Evolutionary conservation across 2,888 invertebrate species (phyloP).

Genomic region (Mythimna ferrago): DNA sequence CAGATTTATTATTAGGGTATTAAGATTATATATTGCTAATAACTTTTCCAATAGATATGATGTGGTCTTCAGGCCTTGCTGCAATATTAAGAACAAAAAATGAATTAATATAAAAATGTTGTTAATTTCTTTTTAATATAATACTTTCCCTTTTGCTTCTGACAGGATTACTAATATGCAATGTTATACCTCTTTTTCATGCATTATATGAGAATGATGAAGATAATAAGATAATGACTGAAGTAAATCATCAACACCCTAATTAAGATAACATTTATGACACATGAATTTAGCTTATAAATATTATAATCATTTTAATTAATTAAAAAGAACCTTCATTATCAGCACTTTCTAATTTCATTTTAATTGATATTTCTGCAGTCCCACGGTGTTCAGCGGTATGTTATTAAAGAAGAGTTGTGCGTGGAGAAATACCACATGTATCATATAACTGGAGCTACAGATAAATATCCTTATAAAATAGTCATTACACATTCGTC

Average conservation of each 20-base stretch:
- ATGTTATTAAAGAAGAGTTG: background rate
- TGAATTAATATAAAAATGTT: background rate
- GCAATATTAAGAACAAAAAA: slow-evolving; percentile 61
- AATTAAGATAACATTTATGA: slow-evolving; percentile 15
- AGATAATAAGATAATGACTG: slow-evolving; percentile 4
- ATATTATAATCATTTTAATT: background rate
- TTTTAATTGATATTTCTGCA: background rate
- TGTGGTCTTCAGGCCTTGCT: slow-evolving; percentile 91
- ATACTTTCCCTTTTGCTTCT: background rate
- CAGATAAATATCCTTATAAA: slow-evolving; percentile 12
- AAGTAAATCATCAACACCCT: background rate
- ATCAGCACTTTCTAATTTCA: slow-evolving; percentile 12
- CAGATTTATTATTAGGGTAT: slow-evolving; percentile 97
- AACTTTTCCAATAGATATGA: slow-evolving; percentile 96
- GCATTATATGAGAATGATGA: background rate
- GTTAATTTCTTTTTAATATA: background rate
- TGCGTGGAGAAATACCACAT: background rate
- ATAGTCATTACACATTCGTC: slow-evolving; percentile 9
- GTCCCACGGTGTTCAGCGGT: background rate
- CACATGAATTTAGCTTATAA: background rate
- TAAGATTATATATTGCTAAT: slow-evolving; percentile 95
- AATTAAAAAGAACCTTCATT: background rate
- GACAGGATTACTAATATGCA: background rate
- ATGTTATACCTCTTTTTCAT: background rate
- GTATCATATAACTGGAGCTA: background rate